Evolutionary conservation across 2,113 vertebrate species (phyloP).

Genomic region (Ciconia stormi): DNA sequence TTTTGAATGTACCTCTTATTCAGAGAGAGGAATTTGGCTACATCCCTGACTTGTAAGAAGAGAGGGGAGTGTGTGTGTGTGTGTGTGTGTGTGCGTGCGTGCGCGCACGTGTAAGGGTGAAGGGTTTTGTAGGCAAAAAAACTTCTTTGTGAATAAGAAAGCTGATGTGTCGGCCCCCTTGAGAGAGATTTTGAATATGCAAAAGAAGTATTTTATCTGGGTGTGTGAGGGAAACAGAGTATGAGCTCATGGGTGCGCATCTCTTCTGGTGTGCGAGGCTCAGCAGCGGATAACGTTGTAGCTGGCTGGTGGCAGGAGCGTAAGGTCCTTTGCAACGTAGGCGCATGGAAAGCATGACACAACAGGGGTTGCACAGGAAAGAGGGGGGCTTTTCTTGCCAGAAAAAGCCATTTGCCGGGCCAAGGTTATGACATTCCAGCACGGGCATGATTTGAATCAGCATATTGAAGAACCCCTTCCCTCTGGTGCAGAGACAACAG

Average conservation of each 20-base stretch:
- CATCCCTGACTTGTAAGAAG: background rate
- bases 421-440: background rate
- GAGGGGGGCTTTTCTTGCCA: background rate
- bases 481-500: background rate
- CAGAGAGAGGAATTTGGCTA: background rate
- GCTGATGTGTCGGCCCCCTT: background rate
- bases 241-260: background rate
- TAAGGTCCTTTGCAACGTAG: background rate
- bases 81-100: no score
- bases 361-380: background rate
- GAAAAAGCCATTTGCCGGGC: background rate
- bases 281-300: background rate
- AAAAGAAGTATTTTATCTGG: background rate
- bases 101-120: background rate
- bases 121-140: background rate
- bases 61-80: background rate
- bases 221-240: background rate
- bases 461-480: background rate
- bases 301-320: background rate
- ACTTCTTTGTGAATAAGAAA: background rate
- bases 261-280: background rate
- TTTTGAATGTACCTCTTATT: background rate
- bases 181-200: background rate
- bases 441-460: rapidly evolving
- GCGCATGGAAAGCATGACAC: background rate